Conservation (phyloP, 1,140 invertebrate genomes). For the Chironomus tepperi region DNA sequence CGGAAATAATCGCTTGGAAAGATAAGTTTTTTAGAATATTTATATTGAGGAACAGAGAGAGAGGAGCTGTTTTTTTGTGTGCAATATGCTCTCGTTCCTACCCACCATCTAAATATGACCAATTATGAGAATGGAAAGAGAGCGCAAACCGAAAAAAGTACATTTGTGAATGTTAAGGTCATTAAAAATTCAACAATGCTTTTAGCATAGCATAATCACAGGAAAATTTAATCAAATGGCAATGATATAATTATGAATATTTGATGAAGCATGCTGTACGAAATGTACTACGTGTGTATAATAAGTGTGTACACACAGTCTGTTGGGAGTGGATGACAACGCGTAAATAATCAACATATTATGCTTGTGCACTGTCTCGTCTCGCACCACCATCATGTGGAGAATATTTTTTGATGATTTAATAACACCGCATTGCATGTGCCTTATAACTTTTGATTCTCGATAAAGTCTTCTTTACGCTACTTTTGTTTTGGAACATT, state of each 20-base stretch:
- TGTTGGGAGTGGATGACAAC: background rate
- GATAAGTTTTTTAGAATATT: background rate
- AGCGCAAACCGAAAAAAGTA: background rate
- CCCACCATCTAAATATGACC: background rate
- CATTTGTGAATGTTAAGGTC: background rate
- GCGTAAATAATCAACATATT: background rate
- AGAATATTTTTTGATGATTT: background rate
- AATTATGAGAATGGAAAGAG: background rate
- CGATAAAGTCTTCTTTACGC: too few relatives aligned
- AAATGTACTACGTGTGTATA: background rate
- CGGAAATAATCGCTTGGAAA: background rate
- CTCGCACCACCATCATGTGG: background rate
- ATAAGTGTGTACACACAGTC: background rate
- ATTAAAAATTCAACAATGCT: conserved; percentile 14
- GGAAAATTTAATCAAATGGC: conserved; percentile 21
- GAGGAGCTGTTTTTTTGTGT: background rate
- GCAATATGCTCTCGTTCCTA: background rate
- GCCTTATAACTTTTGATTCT: background rate
- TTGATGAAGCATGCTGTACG: conserved; percentile 2
- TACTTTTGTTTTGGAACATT: too few relatives aligned
- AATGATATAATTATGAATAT: conserved; percentile 6
- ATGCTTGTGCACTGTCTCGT: too few relatives aligned
- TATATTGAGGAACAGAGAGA: background rate
- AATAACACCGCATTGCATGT: background rate
- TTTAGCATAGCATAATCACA: conserved; percentile 1